Evolutionary conservation across 2,113 vertebrate genomes (phyloP), one percentile per base, ranked within the genome.

Genomic region (Tor tambroides): DNA sequence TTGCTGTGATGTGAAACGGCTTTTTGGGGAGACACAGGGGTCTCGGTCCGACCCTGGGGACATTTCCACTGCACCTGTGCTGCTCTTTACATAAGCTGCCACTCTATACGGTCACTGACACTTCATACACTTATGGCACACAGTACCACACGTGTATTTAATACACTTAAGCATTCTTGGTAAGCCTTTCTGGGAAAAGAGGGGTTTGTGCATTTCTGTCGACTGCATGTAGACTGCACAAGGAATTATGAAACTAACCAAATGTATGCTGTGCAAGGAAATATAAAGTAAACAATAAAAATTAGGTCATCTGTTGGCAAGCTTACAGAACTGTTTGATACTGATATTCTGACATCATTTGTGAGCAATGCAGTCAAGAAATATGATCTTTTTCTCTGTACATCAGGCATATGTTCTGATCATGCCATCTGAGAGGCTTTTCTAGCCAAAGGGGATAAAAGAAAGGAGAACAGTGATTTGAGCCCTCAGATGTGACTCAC

Each of bases 61-160:
- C 41, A 69, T 30, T 83, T 69, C 11, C 63, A 49, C n/a, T 51
- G 63, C 80, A 83, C 80, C 80, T 83, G 80, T 83, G 63, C 63
- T 5, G 21, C 75, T 54, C 0, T 83, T 83, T 51, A 83, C 26
- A 80, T 56, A 80, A 80, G 19, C 49, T 38, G 77, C 51, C 51
- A 67, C 8, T 49, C 14, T 28, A 30, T 67, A 46, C 38, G 67
- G 26, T 67, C 59, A 46, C 8, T 46, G 79, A 81, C 79, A 81
- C 59, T 19, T 81, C 59, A 65, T 65, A 19, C 4, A 5, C 35
- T 81, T 15, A 43, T 6, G 38, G 38, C 41, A 46, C 79, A 43
- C n/a, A 65, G 35, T 21, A 30, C n/a, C 26, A 1, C 43, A 14
- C 9, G 5, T 51, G 41, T 19, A 71, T 83, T 35, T 26, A 69